Evolutionary conservation across 92 coral and sea anemone genomes (phyloP).

Genomic region (Porites cylindrica): DNA sequence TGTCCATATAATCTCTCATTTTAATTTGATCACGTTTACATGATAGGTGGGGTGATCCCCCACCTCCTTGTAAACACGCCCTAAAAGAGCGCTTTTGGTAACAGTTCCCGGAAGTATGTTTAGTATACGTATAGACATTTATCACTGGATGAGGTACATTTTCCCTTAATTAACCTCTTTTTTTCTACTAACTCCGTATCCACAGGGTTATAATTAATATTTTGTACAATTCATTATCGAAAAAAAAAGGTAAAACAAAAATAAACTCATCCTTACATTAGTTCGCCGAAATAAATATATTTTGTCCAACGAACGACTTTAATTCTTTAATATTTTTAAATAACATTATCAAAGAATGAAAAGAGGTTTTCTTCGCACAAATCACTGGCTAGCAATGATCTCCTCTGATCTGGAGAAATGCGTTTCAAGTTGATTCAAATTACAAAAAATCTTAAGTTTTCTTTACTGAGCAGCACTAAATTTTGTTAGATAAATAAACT

Average conservation of each 20-base stretch:
- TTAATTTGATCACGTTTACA: too few species aligned
- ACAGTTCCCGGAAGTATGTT: too few species aligned
- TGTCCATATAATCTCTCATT: too few species aligned
- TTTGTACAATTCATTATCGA: slow-evolving; percentile 21
- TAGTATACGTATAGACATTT: too few species aligned
- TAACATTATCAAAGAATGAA: not conserved
- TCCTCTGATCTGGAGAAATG: not conserved
- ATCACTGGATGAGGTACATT: too few species aligned
- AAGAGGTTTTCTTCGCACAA: not conserved
- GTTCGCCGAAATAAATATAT: slow-evolving; percentile 33
- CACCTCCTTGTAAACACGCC: too few species aligned
- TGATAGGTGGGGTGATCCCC: too few species aligned
- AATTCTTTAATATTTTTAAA: not conserved
- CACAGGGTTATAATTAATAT: not conserved
- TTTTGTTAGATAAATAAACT: slow-evolving; percentile 5
- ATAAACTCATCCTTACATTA: slow-evolving; percentile 14
- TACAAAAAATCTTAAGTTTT: not conserved
- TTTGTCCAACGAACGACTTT: not conserved
- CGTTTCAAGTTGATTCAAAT: not conserved
- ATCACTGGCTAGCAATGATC: not conserved
- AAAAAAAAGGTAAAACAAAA: not conserved
- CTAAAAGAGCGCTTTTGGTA: too few species aligned
- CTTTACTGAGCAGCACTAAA: too few species aligned
- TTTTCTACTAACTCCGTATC: slow-evolving; percentile 18
- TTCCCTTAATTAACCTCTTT: not conserved